Conservation (phyloP, 1,140 invertebrate species). For the Chironomus tepperi region DNA sequence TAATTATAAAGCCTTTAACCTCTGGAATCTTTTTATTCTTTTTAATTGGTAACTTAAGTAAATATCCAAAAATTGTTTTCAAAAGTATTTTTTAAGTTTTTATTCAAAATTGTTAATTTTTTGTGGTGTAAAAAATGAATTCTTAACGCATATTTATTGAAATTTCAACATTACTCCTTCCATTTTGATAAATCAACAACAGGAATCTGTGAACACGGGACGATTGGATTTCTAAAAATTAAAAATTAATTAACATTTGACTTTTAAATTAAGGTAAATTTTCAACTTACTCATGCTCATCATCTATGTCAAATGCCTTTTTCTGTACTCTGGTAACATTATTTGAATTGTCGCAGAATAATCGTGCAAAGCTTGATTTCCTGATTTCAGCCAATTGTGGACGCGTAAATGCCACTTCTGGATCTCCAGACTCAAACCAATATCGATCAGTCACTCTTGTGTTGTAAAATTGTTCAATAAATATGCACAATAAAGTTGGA, state of each 20-base stretch:
- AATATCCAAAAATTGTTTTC: no score
- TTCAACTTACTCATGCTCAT: background rate
- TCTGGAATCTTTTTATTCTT: no score
- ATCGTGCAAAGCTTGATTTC: slow-evolving; percentile 67
- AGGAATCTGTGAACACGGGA: background rate
- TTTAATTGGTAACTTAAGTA: no score
- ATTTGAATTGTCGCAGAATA: slow-evolving; percentile 84
- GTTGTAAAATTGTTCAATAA: slow-evolving; percentile 79
- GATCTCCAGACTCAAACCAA: slow-evolving; percentile 70
- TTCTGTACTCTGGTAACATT: slow-evolving; percentile 64
- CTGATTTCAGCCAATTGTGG: slow-evolving; percentile 80
- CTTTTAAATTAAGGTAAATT: background rate
- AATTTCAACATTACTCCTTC: background rate
- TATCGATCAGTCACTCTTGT: slow-evolving; percentile 73
- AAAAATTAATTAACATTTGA: background rate
- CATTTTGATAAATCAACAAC: background rate
- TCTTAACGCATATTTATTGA: no score
- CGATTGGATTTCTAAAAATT: background rate
- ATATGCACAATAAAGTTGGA: slow-evolving; percentile 85
- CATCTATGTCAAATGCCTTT: slow-evolving; percentile 42
- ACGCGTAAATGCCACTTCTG: slow-evolving; percentile 57
- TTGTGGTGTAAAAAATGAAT: no score
- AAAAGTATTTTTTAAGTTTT: no score
- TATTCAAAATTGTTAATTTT: no score
- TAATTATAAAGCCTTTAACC: no score